Evolutionary conservation across 2,888 invertebrate species (phyloP), one percentile per base, ranked within the genome.

Genomic region (Thera obeliscata): DNA sequence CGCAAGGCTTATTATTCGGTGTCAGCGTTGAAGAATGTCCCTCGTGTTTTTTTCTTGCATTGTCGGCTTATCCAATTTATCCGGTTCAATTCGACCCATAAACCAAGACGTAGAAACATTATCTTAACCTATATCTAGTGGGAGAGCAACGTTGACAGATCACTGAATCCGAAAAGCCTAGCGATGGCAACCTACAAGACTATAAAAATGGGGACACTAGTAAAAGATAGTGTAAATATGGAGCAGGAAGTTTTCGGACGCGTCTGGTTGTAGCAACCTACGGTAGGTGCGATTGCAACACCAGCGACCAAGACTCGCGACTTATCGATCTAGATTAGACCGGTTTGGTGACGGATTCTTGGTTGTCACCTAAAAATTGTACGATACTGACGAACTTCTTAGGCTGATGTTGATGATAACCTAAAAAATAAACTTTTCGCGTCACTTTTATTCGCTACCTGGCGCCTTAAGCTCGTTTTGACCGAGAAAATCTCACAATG

Each of bases 81-180:
- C 22, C 7, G 36, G 11, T 67, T 56, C 11, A 57, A 50, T 58
- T 36, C 41, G 60, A 56, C 62, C 60, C 58, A 43, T n/a, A 55
- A 49, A 64, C 22, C 56, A 56, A 58, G 22, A 55, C 41, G 48
- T 56, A 49, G 43, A 64, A 50, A 49, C 57, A 61, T 63, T 58
- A 52, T 49, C 52, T 59, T 63, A 63, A 63, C 65, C 63, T 63
- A 66, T 50, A 57, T 61, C 49, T 59, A 61, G 52, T 61, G 57
- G 7, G 60, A 48, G 63, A 55, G 65, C 48, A 48, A 60, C 60
- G 52, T 60, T 67, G 61, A 62, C 61, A 70, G 60, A 67, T 70
- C 33, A 62, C 62, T 61, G 41, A 56, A 50, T 56, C 56, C 50
- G 55, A 48, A 46, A 54, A 60, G 33, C 36, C 49, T 56, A n/a